These are phyloP conservation scores for Lithophane ornitopus DNA, from an alignment of 2,888 invertebrate genomes.

Conservation along the genomic window DNA sequence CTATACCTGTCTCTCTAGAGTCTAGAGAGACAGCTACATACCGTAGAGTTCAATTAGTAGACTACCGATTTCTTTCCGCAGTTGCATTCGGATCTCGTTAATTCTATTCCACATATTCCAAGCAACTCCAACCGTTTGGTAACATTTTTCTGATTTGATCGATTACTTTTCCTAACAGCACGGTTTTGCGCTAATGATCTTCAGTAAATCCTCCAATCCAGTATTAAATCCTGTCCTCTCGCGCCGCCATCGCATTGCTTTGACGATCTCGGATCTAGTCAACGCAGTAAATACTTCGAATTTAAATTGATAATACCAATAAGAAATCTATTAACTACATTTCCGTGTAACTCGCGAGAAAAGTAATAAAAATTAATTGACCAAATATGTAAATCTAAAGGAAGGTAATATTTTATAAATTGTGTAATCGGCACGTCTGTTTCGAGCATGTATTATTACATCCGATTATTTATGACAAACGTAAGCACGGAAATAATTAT, in stretches of 20 bases:
- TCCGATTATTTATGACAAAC: slow-evolving; percentile 23
- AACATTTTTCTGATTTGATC: background rate
- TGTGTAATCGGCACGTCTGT: slow-evolving; percentile 31
- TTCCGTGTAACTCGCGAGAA: slow-evolving; percentile 60
- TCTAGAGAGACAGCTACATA: too few relatives aligned
- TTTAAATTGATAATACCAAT: slow-evolving; percentile 17
- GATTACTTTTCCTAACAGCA: background rate
- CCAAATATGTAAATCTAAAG: slow-evolving; percentile 52
- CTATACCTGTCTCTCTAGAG: background rate
- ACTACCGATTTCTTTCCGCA: background rate
- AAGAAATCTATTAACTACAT: slow-evolving; percentile 46
- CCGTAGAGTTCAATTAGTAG: background rate
- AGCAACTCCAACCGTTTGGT: background rate
- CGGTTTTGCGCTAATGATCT: slow-evolving; percentile 10
- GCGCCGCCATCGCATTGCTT: background rate
- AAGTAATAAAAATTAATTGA: slow-evolving; percentile 54
- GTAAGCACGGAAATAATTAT: slow-evolving; percentile 41
- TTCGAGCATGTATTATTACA: slow-evolving; percentile 20
- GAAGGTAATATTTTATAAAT: slow-evolving; percentile 44
- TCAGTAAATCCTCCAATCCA: too few relatives aligned
- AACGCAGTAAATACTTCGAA: slow-evolving; percentile 10
- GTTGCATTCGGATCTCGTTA: background rate
- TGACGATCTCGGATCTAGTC: background rate
- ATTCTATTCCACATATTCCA: background rate
- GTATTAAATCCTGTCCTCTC: background rate